Base-by-base conservation (phyloP, 2,113 vertebrate species). In the Octodon degus region DNA sequence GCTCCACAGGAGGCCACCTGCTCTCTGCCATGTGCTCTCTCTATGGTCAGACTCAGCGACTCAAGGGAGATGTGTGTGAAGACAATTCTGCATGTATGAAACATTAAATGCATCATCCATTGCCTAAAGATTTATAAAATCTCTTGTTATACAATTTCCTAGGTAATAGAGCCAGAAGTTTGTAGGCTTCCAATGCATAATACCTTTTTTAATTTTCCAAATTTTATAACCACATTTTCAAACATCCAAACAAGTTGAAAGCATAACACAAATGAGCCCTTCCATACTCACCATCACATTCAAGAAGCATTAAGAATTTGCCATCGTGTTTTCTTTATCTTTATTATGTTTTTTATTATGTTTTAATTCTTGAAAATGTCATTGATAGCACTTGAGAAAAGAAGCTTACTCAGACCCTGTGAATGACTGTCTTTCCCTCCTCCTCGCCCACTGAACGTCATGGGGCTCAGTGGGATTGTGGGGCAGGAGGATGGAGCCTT, bases 201-300 rank as follows among this genome's bases (percentile, higher is more conserved):
- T n/a, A 30, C 13, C 43, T 79, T 74, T 62, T 74, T 50, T 76
- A 43, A 19, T 24, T 81, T 92, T 84, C 13, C 16, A 63, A 89
- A 91, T 86, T 94, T 63, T 50, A 81, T 65, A 86, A 93, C 3
- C 11, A 89, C 55, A 60, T 30, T 74, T 90, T 85, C 68, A 90
- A 79, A 80, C 11, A 47, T 82, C 19, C 27, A 87, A 27, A 77
- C 8, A 91, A 67, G 7, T 2, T 86, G 32, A 83, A 94, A 86
- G 7, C 40, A 77, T 2, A 80, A 43, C n/a, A 70, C 17, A 53
- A 53, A 16, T 27, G 11, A 87, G 43, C 7, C 72, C 19, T 11
- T 77, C 40, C 27, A 22, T 68, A 43, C 4, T 7, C 10, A 40
- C 2, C 6, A 86, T 32, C 11, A 77, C 81, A 86, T 43, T 83